These are phyloP conservation scores for Sinhomidia bicolor DNA, from an alignment of 2,888 invertebrate species.

Conservation along the genomic window DNA sequence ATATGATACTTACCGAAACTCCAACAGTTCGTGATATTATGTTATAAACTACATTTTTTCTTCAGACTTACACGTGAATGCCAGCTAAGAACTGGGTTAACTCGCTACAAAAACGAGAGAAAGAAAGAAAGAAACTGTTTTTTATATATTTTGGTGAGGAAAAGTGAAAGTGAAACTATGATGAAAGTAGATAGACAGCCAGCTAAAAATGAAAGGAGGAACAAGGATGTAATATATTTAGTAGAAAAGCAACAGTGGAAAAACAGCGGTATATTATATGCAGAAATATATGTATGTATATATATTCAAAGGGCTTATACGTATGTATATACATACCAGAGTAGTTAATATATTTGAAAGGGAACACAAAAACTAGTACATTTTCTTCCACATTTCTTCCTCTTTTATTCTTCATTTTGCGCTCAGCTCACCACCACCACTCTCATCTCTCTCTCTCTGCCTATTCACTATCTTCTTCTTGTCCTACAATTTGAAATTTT, in stretches of 20 bases:
- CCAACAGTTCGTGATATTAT: background rate
- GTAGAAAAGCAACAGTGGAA: background rate
- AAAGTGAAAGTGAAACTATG: constrained; percentile 35
- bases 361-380: background rate
- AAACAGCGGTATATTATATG: background rate
- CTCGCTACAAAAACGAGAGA: background rate
- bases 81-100: constrained; percentile 50
- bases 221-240: too few relatives aligned
- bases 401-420: background rate
- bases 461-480: background rate
- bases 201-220: background rate
- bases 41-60: background rate
- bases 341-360: background rate
- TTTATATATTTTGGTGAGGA: constrained; percentile 11
- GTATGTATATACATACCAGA: background rate
- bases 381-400: background rate
- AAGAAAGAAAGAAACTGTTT: background rate
- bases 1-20: background rate
- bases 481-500: constrained; percentile 16
- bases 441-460: background rate
- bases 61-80: constrained; percentile 38
- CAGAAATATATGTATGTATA: background rate
- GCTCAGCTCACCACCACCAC: too few relatives aligned
- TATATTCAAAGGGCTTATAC: background rate
- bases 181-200: constrained; percentile 13